These are phyloP conservation scores for Pachliopta kotzebuea DNA, from an alignment of 2,888 invertebrate genomes.

Conservation along the genomic window DNA sequence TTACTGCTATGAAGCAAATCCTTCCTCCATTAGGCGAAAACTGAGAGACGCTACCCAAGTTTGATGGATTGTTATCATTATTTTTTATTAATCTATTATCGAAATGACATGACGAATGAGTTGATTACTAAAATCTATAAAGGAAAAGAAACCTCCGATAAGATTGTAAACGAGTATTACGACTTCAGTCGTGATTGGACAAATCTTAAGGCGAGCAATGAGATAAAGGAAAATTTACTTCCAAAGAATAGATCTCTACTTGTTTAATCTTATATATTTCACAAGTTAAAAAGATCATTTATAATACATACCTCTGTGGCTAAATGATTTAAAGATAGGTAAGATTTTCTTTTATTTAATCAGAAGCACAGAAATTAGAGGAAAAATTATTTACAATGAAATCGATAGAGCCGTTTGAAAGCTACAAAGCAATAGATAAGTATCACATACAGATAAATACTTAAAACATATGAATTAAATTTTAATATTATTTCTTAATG, in stretches of 20 bases:
- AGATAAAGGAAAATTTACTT: slow-evolving; percentile 27
- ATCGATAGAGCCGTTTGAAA: too few relatives aligned
- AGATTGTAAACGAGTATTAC: slow-evolving; percentile 23
- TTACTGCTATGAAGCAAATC: too few relatives aligned
- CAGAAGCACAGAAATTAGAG: background rate
- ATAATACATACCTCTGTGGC: slow-evolving; percentile 16
- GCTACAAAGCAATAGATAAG: too few relatives aligned
- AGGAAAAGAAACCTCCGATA: slow-evolving; percentile 20
- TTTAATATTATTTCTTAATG: too few relatives aligned
- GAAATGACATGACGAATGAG: background rate
- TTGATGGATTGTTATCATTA: too few relatives aligned
- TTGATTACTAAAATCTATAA: background rate
- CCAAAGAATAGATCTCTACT: slow-evolving; percentile 21
- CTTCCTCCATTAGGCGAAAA: too few relatives aligned
- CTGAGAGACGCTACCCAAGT: too few relatives aligned
- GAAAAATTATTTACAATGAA: background rate
- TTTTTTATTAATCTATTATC: too few relatives aligned
- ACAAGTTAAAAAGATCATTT: slow-evolving; percentile 19
- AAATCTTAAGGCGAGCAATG: slow-evolving; percentile 27
- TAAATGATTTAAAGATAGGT: slow-evolving; percentile 1
- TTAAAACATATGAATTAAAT: too few relatives aligned
- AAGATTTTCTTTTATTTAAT: background rate
- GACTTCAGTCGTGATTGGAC: slow-evolving; percentile 28
- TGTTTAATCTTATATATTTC: slow-evolving; percentile 25
- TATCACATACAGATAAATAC: too few relatives aligned